Base-by-base conservation (phyloP, 2,797 vertebrate genomes). In the Molossus molossus region DNA sequence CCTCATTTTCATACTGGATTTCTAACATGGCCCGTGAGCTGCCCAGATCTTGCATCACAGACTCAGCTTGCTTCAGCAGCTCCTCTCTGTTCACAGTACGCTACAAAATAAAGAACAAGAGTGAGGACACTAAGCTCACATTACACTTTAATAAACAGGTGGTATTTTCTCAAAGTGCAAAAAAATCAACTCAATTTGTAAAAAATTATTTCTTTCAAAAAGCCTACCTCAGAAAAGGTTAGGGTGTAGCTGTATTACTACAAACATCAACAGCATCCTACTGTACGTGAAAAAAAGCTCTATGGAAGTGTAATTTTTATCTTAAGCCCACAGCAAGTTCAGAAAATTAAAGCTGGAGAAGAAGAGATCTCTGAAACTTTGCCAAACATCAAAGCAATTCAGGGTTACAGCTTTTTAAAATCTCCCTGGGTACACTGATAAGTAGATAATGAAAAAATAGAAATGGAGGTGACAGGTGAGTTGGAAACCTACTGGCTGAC, bases 1-100 rank as follows among this genome's bases (percentile, higher is more conserved):
- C 99, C 99, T 99, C 99, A 67, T 99, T 99, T 97, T 99, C 99
- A 97, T 99, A 99, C 98, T 99, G 99, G 97, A 99, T 99, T 98
- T 99, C 99, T 98, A 99, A 98, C 99, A 99, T 99, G 87, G 99
- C 99, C 98, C 99, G 99, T 91, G 99, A 99, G 98, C 99, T 99
- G 96, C 99, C 99, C 2, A 99, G 99, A 97, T 99, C 99, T 98
- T 99, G 99, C 99, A 99, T 99, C 96, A 99, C 99, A 92, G 99
- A 99, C 98, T 99, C 99, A 0, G 99, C 99, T 98, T 99, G 99
- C 98, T 99, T 99, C 82, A 99, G 98, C 96, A 99, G 99, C 98
- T 99, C 99, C 80, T 99, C 99, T 18, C 99, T 99, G 98, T 99
- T 99, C 99, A 99, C 99, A 98, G 99, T 99, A 98, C 99, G 99